A percentile compares a stretch with the other conserved stretches of the same genome.
Conservation (phyloP, 2,888 invertebrate genomes). For the Caenorhabditis sp. region DNA sequence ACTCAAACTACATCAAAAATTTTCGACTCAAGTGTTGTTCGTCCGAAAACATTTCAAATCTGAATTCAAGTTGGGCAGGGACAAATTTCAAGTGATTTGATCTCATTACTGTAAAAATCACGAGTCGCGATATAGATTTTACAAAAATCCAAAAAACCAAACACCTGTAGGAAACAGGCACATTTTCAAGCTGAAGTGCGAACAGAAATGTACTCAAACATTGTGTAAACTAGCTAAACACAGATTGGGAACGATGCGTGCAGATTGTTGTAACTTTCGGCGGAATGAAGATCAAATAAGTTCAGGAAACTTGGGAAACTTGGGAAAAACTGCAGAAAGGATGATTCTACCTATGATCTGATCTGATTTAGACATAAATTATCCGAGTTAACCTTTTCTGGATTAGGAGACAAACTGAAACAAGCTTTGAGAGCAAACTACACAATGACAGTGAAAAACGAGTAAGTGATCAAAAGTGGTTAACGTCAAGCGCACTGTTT, state of each 20-base stretch:
- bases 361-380: not conserved
- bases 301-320: conserved; percentile 4
- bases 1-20: conserved; percentile 21
- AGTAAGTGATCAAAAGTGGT: conserved; percentile 58
- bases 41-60: not conserved
- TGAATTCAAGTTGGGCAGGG: too few relatives aligned
- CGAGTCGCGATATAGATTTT: too few relatives aligned
- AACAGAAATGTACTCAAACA: conserved; percentile 33
- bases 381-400: not conserved
- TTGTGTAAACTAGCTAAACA: conserved; percentile 27
- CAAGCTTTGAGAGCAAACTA: conserved; percentile 30
- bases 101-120: too few relatives aligned
- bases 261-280: conserved; percentile 37
- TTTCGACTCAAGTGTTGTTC: conserved; percentile 38
- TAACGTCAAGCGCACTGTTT: conserved; percentile 56
- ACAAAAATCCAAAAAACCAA: too few relatives aligned
- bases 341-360: not conserved
- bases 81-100: too few relatives aligned
- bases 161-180: not conserved
- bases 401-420: not conserved
- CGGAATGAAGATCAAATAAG: conserved; percentile 37
- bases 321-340: not conserved
- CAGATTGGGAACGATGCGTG: conserved; percentile 49
- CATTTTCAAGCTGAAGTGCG: conserved; percentile 15
- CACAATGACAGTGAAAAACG: conserved; percentile 21